Base-by-base conservation (phyloP, 2,888 invertebrate species). In the Ditula angustiorana region DNA sequence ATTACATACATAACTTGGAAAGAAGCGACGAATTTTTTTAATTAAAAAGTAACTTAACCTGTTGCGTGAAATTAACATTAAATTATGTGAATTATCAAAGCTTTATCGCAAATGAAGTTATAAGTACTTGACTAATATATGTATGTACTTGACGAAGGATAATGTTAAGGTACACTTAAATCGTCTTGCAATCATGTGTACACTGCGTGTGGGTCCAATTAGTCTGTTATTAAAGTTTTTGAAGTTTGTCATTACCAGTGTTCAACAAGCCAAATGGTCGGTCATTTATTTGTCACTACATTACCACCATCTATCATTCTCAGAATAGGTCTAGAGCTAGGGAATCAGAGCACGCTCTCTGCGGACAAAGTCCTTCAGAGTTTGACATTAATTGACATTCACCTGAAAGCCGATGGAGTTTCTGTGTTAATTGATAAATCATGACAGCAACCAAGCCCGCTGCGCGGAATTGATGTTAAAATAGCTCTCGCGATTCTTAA, bases 361-460 rank as follows among this genome's bases (percentile, higher is more conserved):
- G 71, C 69, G 74, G 74, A 71, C 78, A 71, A 76, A 72, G 75
- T 78, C 81, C 72, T 77, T 76, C 74, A 77, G 73, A 73, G 76
- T 80, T 76, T 78, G 82, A 85, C 77, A 81, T 84, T 87, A 87
- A 90, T 89, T 87, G 88, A 85, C 85, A 80, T 85, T 85, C 80
- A 86, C 80, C 84, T 86, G 82, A 85, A 87, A 83, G 80, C 80
- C 82, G 80, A 86, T 83, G 78, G 83, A 85, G 84, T 87, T 85
- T 78, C 79, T 76, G 80, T 81, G 82, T 81, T 88, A 89, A 88
- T 87, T 90, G 85, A 89, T 87, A 86, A 83, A 87, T 87, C 83
- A 84, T 80, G 82, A 82, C 80, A 80, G 78, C 71, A 74, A 75
- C 28, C 16, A 33, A 77, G 76, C 75, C 69, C 70, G 67, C 72